Base-by-base conservation (phyloP, 2,797 vertebrate species). In the Sebastes kiyomatsui region DNA sequence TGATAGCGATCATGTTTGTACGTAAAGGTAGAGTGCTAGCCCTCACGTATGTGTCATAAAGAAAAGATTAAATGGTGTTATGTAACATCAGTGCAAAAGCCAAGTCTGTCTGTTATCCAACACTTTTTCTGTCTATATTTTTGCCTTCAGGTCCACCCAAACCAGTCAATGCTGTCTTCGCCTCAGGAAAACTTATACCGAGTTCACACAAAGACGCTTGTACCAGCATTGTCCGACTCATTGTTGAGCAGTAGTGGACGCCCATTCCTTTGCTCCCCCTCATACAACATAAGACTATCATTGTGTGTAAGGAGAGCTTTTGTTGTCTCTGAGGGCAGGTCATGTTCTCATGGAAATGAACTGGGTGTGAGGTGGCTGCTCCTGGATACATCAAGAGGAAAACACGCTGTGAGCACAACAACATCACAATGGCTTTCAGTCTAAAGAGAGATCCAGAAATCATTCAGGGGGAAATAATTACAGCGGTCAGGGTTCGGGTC, bases 331-430 rank as follows among this genome's bases (percentile, higher is more conserved):
- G 8, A 80, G 83, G 75, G 85, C 83, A 91, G 90, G 87, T 91
- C 77, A 82, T 79, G 89, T 95, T 95, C 93, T 93, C 85, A 87
- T 83, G 90, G 91, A 94, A 93, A 92, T 82, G 56, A 85, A 88
- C 87, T 83, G 82, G 82, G 81, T 68, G 83, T 89, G 89, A 85
- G 81, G 77, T 67, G 54, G 86, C 79, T 71, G 77, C 87, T 88
- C 87, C 71, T 76, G 77, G 75, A 86, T 67, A 87, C 87, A 78
- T 83, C 32, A 79, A 78, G 62, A 55, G 58, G 65, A 65, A 82
- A 81, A 85, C 56, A 83, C 6, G 64, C 66, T 2, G 20, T 5
- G 23, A 66, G 22, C 32, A 78, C 74, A 79, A 75, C 81, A 81
- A 80, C 61, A 16, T 16, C 38, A 80, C 13, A 6, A 14, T 4